These are phyloP conservation scores for Sinohyriopsis cumingii DNA, from an alignment of 2,888 invertebrate species.

Conservation along the genomic window DNA sequence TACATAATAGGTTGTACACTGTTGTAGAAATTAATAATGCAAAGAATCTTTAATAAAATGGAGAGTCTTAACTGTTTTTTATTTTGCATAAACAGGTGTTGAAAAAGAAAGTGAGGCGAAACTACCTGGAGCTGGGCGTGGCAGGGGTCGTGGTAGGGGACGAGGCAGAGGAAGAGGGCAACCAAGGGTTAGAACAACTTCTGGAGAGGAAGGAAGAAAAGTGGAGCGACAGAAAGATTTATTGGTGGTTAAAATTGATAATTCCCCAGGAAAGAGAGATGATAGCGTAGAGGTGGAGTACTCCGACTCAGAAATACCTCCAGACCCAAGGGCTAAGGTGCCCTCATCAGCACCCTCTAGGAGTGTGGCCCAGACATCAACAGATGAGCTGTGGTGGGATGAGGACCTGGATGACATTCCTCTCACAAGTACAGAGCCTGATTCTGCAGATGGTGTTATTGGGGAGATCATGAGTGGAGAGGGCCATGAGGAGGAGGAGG, in stretches of 20 bases:
- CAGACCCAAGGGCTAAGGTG: conserved; percentile 4
- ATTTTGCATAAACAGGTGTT: conserved; percentile 19
- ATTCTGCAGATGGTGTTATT: conserved; percentile 38
- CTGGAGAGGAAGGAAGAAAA: conserved; percentile 58
- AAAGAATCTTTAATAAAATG: too few relatives aligned
- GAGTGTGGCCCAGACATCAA: neutral
- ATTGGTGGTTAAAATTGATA: conserved; percentile 65
- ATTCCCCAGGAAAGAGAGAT: conserved; percentile 53
- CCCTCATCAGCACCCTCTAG: conserved; percentile 1
- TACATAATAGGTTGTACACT: too few relatives aligned
- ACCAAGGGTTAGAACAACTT: conserved; percentile 51
- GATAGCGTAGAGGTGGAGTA: conserved; percentile 59
- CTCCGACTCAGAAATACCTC: conserved; percentile 46
- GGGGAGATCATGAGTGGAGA: conserved; percentile 35
- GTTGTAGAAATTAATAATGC: too few relatives aligned
- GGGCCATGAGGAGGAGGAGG: conserved; percentile 31
- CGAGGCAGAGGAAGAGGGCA: conserved; percentile 48
- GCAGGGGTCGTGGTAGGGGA: conserved; percentile 58
- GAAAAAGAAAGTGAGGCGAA: conserved; percentile 40
- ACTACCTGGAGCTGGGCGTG: conserved; percentile 37
- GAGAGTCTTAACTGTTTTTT: too few relatives aligned
- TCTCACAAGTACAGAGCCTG: conserved; percentile 39
- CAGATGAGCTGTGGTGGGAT: conserved; percentile 49
- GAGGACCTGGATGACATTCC: conserved; percentile 49
- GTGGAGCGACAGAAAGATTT: conserved; percentile 62